A percentile compares a stretch with the other conserved stretches of the same genome.
Evolutionary conservation across 2,888 invertebrate genomes (phyloP).

Genomic region (Cataglyphis albicans): DNA sequence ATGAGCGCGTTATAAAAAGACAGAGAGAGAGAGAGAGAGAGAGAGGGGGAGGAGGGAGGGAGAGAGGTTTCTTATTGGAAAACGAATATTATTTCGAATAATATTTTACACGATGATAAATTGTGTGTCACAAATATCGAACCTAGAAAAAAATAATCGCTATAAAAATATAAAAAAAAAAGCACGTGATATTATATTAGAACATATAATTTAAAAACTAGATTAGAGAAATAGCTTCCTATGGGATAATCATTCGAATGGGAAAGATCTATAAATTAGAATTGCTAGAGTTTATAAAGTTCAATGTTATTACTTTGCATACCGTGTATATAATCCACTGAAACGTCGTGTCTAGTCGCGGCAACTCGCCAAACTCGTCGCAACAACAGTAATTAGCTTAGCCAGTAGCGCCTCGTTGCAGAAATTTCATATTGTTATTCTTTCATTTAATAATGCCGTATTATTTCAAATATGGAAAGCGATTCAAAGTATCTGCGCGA

Average conservation of each 20-base stretch:
- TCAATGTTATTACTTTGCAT: constrained; percentile 42
- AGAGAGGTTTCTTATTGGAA: background rate
- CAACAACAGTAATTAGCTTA: constrained; percentile 51
- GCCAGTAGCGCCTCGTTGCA: constrained; percentile 1
- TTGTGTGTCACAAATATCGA: background rate
- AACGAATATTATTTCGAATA: background rate
- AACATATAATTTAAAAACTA: background rate
- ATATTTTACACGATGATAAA: background rate
- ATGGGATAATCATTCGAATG: constrained; percentile 8
- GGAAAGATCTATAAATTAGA: constrained; percentile 42
- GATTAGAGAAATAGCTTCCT: background rate
- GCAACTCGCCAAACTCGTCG: constrained; percentile 51
- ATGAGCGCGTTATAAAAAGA: constrained; percentile 12
- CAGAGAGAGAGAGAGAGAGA: background rate
- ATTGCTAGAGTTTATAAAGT: constrained; percentile 42
- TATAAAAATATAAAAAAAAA: background rate
- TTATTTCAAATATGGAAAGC: background rate
- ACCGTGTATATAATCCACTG: constrained; percentile 36
- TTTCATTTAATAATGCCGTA: constrained; percentile 32
- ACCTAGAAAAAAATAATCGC: background rate
- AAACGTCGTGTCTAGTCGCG: constrained; percentile 41
- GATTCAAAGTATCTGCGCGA: constrained; percentile 15
- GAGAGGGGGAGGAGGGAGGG: too few species aligned
- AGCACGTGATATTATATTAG: background rate
- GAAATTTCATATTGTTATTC: constrained; percentile 41